Percentiles rank a stretch among this genome's conserved stretches.
phyloP scores from a whole-genome alignment of 2,888 invertebrate species.

The Stenolophus ochropezus region DNA sequence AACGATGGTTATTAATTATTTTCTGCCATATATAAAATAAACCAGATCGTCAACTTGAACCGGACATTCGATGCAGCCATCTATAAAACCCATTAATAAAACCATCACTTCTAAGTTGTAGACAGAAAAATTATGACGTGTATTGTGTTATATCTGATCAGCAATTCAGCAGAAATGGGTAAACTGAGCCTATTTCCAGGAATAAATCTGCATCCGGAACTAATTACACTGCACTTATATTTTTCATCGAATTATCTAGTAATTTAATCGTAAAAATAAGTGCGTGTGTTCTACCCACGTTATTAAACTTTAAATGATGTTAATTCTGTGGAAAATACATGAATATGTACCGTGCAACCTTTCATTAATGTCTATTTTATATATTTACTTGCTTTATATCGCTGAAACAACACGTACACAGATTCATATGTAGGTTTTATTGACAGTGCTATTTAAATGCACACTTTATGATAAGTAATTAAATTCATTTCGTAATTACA shows the following conservation, averaged over 20 bases:
- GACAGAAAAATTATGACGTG: not conserved
- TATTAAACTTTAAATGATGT: not conserved
- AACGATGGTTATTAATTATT: too few species aligned
- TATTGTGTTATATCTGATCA: constrained; percentile 7
- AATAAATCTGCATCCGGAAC: constrained; percentile 33
- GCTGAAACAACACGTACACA: too few species aligned
- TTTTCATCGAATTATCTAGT: constrained; percentile 38
- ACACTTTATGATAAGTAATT: too few species aligned
- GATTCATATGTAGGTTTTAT: too few species aligned
- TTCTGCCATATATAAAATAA: too few species aligned
- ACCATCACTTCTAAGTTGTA: not conserved
- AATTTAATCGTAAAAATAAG: constrained; percentile 20
- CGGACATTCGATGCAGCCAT: not conserved
- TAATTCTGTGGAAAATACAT: not conserved
- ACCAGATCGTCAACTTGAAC: too few species aligned
- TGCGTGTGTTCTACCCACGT: constrained; percentile 11
- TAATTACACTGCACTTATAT: constrained; percentile 9
- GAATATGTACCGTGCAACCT: not conserved
- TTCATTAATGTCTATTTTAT: not conserved
- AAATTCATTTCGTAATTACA: too few species aligned
- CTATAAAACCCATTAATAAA: not conserved
- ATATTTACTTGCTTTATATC: too few species aligned
- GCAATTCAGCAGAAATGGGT: not conserved
- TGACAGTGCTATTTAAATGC: too few species aligned
- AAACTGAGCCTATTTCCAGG: constrained; percentile 11